Evolutionary conservation across 2,888 invertebrate species (phyloP), one percentile per base, ranked within the genome.

Genomic region (Andrena bicolor): DNA sequence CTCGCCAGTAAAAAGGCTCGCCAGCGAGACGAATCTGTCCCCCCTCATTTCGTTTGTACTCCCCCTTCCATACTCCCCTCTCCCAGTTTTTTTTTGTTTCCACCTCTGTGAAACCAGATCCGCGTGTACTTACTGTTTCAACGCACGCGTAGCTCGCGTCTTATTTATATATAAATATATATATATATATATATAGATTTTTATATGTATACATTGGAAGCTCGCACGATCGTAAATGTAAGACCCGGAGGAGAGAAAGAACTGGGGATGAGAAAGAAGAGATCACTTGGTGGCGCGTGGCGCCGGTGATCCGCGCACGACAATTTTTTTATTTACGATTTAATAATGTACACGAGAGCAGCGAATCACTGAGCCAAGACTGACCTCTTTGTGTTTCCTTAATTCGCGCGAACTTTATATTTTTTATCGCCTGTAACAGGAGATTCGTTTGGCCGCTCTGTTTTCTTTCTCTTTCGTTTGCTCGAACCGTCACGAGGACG

Each of bases 191-290:
- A 79, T 49, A 69, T 64, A 78, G n/a, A 80, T 72, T 72, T 51
- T 60, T 70, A 76, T 60, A 78, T 69, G 80, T 71, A 80, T 71
- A 78, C 64, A 81, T 35, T 86, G 80, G 69, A 70, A 80, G 84
- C 85, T 86, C 88, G 89, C 88, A 88, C 90, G 88, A 89, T 90
- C 90, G 88, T 88, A 84, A 89, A 83, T 87, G 87, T 87, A 84
- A 71, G 41, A 65, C 41, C n/a, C 23, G 30, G 4, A 53, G 68
- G 41, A 75, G 41, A 58, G 28, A 58, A 79, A 80, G 73, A 83
- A 65, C 35, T 20, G 26, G 32, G 16, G 65, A 48, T 60, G 26
- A 58, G 72, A 48, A 53, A 41, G 66, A 32, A 56, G 66, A 78
- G 76, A 84, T 87, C 82, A 64, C 82, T 75, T 76, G 51, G 58